Conservation (phyloP, 2,888 invertebrate species). For the Metallyticus violacea region DNA sequence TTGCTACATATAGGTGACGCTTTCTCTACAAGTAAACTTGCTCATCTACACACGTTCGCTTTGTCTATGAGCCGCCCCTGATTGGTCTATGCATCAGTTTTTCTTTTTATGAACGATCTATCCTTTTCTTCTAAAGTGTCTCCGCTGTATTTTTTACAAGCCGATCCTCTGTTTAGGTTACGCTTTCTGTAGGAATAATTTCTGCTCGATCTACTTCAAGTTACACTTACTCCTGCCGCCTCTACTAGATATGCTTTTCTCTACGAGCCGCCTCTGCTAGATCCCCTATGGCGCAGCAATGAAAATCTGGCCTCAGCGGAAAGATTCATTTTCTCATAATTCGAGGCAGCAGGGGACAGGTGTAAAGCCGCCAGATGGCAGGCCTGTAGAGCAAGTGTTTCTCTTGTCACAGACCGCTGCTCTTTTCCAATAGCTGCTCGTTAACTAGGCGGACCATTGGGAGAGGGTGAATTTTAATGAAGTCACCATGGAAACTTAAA, state of each 20-base stretch:
- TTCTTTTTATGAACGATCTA: too few relatives aligned
- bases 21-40: neutral
- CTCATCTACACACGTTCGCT: too few relatives aligned
- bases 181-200: too few relatives aligned
- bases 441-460: neutral
- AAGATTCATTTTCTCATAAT: neutral
- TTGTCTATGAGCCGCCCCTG: neutral
- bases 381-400: neutral
- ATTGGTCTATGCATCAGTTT: too few relatives aligned
- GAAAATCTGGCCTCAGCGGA: neutral
- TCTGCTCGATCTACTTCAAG: too few relatives aligned
- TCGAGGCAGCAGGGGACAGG: neutral
- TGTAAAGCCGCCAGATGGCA: neutral
- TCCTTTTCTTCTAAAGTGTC: too few relatives aligned
- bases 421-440: neutral
- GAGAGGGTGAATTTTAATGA: neutral
- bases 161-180: too few relatives aligned
- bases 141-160: too few relatives aligned
- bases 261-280: neutral
- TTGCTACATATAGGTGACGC: too few relatives aligned
- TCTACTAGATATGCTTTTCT: neutral
- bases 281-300: neutral
- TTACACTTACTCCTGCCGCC: too few relatives aligned
- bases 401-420: neutral
- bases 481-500: neutral